These are phyloP conservation scores for Brachionus rubens DNA, from an alignment of 1,140 invertebrate species.

Conservation along the genomic window DNA sequence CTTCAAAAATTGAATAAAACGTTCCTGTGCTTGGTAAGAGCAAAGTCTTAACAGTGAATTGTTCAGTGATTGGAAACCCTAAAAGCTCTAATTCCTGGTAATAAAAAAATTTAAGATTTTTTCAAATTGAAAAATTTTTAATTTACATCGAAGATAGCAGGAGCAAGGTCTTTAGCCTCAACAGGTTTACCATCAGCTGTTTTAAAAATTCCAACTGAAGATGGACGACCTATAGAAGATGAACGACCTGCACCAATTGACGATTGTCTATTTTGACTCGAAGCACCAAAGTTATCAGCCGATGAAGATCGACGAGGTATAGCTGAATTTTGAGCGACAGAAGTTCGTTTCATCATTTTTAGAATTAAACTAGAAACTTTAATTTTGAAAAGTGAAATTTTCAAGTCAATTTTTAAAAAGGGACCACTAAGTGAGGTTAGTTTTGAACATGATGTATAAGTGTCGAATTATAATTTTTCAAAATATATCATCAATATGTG, in stretches of 20 bases:
- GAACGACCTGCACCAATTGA: background rate
- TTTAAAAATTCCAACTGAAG: conserved; percentile 5
- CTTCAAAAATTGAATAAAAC: conserved; percentile 39
- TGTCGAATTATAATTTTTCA: too few species aligned
- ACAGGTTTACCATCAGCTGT: background rate
- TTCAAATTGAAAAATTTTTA: background rate
- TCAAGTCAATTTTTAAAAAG: too few species aligned
- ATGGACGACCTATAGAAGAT: conserved; percentile 6
- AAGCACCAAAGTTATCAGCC: conserved; percentile 26
- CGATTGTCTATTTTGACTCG: background rate
- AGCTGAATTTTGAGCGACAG: background rate
- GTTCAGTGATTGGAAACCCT: background rate
- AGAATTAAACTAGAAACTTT: background rate
- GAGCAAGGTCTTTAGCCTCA: conserved; percentile 8
- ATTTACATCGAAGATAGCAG: background rate
- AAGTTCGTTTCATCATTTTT: conserved; percentile 25
- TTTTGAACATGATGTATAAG: too few species aligned
- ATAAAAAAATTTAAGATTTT: background rate
- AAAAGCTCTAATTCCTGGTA: background rate
- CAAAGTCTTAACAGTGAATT: conserved; percentile 7
- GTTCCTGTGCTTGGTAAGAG: conserved; percentile 12
- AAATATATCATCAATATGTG: too few species aligned
- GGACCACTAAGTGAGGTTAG: too few species aligned
- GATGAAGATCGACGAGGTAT: conserved; percentile 10
- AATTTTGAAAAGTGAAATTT: background rate